phyloP scores from a whole-genome alignment of 1,140 invertebrate genomes.

The Ruditapes philippinarum region DNA sequence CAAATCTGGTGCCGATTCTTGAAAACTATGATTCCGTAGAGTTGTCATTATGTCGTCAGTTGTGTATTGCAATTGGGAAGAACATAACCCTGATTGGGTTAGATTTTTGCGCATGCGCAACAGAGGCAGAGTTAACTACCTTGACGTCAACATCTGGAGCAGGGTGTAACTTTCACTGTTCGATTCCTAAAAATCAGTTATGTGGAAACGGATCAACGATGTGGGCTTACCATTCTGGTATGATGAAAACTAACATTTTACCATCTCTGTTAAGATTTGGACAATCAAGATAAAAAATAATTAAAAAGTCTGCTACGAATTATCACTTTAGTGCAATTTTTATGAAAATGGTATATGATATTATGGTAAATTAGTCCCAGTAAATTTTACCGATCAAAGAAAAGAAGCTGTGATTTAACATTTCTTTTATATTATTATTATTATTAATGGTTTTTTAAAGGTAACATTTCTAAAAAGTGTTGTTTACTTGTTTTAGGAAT shows the following conservation, averaged over 20 bases:
- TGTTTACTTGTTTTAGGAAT: neutral
- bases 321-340: too few relatives aligned
- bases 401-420: too few relatives aligned
- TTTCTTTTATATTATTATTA: too few relatives aligned
- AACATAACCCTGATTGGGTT: constrained; percentile 25
- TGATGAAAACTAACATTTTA: too few relatives aligned
- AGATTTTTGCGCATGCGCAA: constrained; percentile 58
- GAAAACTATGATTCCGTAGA: constrained; percentile 30
- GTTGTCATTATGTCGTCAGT: constrained; percentile 19
- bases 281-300: too few relatives aligned
- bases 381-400: too few relatives aligned
- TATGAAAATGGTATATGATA: too few relatives aligned
- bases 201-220: constrained; percentile 49
- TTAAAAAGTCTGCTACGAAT: too few relatives aligned
- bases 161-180: constrained; percentile 15
- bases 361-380: too few relatives aligned
- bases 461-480: too few relatives aligned
- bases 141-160: neutral
- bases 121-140: neutral
- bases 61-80: neutral
- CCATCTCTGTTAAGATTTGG: too few relatives aligned
- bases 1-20: neutral
- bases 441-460: too few relatives aligned
- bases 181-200: constrained; percentile 23
- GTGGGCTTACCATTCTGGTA: constrained; percentile 48